Base-by-base conservation (phyloP, 2,888 invertebrate species). In the Lumbricus terrestris region DNA sequence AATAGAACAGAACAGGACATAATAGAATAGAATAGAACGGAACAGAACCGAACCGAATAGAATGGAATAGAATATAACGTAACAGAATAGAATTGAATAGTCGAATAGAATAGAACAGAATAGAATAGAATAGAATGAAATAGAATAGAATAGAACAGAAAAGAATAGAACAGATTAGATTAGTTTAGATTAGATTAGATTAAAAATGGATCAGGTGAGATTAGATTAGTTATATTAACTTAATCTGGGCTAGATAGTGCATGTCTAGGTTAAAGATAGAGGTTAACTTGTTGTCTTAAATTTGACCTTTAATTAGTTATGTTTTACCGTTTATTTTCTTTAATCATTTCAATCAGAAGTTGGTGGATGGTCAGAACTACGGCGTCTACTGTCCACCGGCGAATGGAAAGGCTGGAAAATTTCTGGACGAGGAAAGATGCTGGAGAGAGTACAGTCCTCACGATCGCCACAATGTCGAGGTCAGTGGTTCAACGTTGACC, bases 291-390 rank as follows among this genome's bases (percentile, higher is more conserved):
- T n/a, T n/a, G 11, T 69, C n/a, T 69, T 69, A 69, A 1, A n/a
- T 69, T 23, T 23, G 69, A n/a, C n/a, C n/a, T 69, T 11, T 16
- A 16, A 11, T 8, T 69, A n/a, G 29, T n/a, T n/a, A n/a, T n/a
- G n/a, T 69, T 29, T n/a, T 69, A n/a, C 16, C n/a, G 29, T 54
- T 54, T 54, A 54, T 54, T 69, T 20, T 69, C 0, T 69, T 69
- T 69, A 4, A 29, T 69, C n/a, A 13, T 2, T 11, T 69, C 69
- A 29, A 69, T 69, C 69, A 96, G 95, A 98, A 99, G 96, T 96
- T 99, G 94, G 98, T 98, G 95, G 99, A 99, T 96, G 97, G 98
- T 95, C 98, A 99, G 96, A 99, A 99, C 96, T 99, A 99, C 96
- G 99, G 99, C 92, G 96, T 99, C 93, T 99, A 99, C 96, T 97